Conservation (phyloP, 2,888 invertebrate species). For the Digitonthophagus gazella region DNA sequence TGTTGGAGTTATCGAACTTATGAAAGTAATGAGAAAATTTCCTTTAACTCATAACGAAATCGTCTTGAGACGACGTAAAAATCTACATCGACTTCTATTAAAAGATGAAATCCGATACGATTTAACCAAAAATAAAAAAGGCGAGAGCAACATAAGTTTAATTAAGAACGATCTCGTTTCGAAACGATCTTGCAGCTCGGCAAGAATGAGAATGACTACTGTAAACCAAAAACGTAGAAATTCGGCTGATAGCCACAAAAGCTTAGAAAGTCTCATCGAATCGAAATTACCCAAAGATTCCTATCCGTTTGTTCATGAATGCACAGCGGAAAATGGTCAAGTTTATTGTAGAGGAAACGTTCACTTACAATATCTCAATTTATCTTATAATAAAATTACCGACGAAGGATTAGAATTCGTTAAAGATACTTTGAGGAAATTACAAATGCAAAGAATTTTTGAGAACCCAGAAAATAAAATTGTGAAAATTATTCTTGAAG, state of each 20-base stretch:
- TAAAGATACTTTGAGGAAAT: slow-evolving; percentile 38
- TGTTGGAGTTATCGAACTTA: slow-evolving; percentile 34
- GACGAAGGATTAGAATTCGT: slow-evolving; percentile 33
- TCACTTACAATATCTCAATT: slow-evolving; percentile 42
- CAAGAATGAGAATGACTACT: background rate
- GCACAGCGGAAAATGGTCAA: slow-evolving; percentile 36
- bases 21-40: slow-evolving; percentile 39
- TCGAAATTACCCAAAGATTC: slow-evolving; percentile 20
- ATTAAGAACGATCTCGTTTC: background rate
- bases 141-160: background rate
- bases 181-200: slow-evolving; percentile 1
- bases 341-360: slow-evolving; percentile 45
- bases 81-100: slow-evolving; percentile 26
- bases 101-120: slow-evolving; percentile 6
- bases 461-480: slow-evolving; percentile 23
- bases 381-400: slow-evolving; percentile 44
- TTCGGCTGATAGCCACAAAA: background rate
- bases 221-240: background rate
- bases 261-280: background rate
- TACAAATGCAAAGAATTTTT: slow-evolving; percentile 25
- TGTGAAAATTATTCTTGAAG: slow-evolving; percentile 35
- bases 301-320: slow-evolving; percentile 46
- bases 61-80: slow-evolving; percentile 35
- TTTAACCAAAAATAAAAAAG: background rate
- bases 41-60: slow-evolving; percentile 44